Evolutionary conservation across 2,888 invertebrate species (phyloP).

Genomic region (Diarsia mendica): DNA sequence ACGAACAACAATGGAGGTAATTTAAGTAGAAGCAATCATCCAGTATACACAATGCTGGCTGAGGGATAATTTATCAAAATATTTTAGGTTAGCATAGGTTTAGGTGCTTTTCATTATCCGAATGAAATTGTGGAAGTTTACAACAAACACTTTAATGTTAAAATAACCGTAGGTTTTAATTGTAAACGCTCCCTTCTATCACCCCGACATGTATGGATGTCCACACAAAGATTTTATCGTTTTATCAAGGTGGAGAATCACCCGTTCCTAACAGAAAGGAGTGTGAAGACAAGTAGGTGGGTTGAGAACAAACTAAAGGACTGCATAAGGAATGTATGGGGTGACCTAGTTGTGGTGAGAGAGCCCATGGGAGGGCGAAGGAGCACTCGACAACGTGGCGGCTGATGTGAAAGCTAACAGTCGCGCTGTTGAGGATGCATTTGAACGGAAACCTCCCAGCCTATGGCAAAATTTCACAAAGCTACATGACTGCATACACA

Average conservation of each 20-base stretch:
- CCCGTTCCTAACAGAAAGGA: constrained; percentile 16
- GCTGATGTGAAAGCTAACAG: constrained; percentile 64
- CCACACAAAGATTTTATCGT: constrained; percentile 32
- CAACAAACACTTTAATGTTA: neutral
- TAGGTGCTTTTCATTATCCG: neutral
- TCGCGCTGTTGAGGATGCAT: constrained; percentile 59
- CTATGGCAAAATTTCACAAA: constrained; percentile 40
- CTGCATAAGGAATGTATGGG: constrained; percentile 60
- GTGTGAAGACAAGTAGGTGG: constrained; percentile 33
- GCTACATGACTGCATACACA: constrained; percentile 21
- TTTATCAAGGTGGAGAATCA: constrained; percentile 33
- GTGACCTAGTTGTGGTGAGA: constrained; percentile 63
- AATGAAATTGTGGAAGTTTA: constrained; percentile 33
- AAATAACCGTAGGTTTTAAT: neutral
- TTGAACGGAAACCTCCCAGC: constrained; percentile 53
- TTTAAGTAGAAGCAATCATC: constrained; percentile 39
- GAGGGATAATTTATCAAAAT: constrained; percentile 42
- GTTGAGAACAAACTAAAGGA: constrained; percentile 56
- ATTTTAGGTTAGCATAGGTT: constrained; percentile 7
- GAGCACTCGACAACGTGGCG: constrained; percentile 53
- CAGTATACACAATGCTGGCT: constrained; percentile 24
- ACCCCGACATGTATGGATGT: constrained; percentile 15
- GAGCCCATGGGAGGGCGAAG: constrained; percentile 60
- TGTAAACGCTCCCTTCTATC: neutral
- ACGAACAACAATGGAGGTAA: constrained; percentile 50